Evolutionary conservation across 2,797 vertebrate genomes (phyloP), one percentile per base, ranked within the genome.

Genomic region (Euthynnus affinis): DNA sequence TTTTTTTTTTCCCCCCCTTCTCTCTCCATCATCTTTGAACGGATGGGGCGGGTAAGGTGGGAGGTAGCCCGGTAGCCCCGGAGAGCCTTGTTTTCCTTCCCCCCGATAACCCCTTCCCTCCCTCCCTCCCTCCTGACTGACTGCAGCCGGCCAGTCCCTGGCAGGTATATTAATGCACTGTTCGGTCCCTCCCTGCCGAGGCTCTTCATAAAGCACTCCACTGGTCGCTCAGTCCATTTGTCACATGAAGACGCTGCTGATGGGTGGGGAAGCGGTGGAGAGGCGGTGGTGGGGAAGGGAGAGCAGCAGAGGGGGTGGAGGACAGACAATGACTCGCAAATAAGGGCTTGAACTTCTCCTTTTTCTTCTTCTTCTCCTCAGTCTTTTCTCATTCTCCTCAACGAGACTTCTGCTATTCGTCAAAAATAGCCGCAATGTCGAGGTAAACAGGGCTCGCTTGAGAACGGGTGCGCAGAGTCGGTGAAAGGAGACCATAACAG

Each of bases 261-360:
- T 69, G 58, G 66, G 84, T 3, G 34, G 14, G n/a, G 66, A 56
- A 67, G 74, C 9, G 27, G 27, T 2, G 27, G 27, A 61, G 66
- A 37, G 68, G 66, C 25, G 44, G 81, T n/a, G n/a, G n/a, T n/a
- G n/a, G 59, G 60, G 56, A 78, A 37, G 56, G 68, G 46, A 60
- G 73, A 0, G 8, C 32, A 52, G 52, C 13, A 32, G 40, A 23
- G 56, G 44, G 29, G 49, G 18, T 3, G 34, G 12, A 23, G 66
- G 51, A 29, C 57, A 82, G 55, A 87, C 69, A 80, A 81, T 77
- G 79, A 74, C 48, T 53, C 61, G 51, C 87, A 85, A 85, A 89
- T 78, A 73, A 78, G 59, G 18, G 77, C 74, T 91, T 87, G 68
- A 93, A 91, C 85, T 86, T 89, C 81, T 76, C 60, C 60, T 83